Conservation (phyloP, 2,888 invertebrate genomes). For the Parasteatoda lunata region DNA sequence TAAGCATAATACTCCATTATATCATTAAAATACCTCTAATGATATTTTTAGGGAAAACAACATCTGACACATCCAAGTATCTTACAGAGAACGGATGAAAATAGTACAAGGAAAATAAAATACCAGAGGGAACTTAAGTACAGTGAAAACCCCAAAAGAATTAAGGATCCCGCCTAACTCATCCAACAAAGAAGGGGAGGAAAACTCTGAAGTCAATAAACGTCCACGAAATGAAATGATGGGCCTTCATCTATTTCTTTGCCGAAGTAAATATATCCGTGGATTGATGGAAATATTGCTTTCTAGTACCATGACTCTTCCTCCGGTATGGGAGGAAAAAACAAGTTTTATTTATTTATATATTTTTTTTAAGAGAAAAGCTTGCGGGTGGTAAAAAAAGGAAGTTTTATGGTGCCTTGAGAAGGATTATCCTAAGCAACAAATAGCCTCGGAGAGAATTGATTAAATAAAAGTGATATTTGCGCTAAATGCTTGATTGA, state of each 20-base stretch:
- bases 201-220: conserved; percentile 38
- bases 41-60: no score
- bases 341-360: no score
- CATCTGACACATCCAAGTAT: no score
- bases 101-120: conserved; percentile 36
- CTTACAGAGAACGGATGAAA: conserved; percentile 12
- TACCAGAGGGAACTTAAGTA: not conserved
- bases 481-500: no score
- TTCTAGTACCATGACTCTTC: conserved; percentile 6
- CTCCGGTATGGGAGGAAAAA: not conserved
- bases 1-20: no score
- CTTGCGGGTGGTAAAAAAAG: no score
- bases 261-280: conserved; percentile 30
- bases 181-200: not conserved
- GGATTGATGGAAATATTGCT: conserved; percentile 30
- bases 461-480: no score
- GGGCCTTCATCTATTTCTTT: conserved; percentile 21
- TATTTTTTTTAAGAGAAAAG: no score
- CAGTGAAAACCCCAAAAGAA: conserved; percentile 9
- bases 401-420: no score
- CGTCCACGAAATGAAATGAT: conserved; percentile 28
- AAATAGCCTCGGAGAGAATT: no score
- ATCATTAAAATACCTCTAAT: no score
- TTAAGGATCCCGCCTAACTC: not conserved
- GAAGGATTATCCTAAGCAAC: no score